Evolutionary conservation across 2,888 invertebrate species (phyloP), one percentile per base, ranked within the genome.

Genomic region (Tenthredo scrophulariae): DNA sequence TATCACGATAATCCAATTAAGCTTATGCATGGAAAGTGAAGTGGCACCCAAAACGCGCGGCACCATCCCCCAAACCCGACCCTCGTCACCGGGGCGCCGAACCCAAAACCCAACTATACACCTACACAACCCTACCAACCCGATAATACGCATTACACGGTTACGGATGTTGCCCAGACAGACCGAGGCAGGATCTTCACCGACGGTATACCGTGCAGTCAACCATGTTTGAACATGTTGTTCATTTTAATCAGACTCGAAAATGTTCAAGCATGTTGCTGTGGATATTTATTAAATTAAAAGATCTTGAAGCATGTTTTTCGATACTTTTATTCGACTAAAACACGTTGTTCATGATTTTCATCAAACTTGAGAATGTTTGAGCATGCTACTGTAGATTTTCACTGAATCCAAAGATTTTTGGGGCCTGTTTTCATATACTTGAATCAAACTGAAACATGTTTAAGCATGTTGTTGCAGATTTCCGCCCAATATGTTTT

Each of bases 21-120:
- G 80, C 80, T 80, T 80, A 80, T 80, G 80, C 80, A 80, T 80
- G 80, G 80, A 80, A 80, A 80, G 80, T 80, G 80, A 80, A 80
- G 80, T 80, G 80, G 80, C 40, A 80, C 58, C 58, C 80, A 40
- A 80, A 77, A 50, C 79, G 58, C 58, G 62, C 50, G 62, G 0
- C 54, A 54, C 50, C 77, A 50, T 37, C 26, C 37, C 40, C 50
- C 77, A 29, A 10, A 18, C 37, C 40, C 37, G 26, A 80, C 80
- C 80, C 80, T 80, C 80, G 80, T 80, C 80, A 80, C 50, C 62
- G 62, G 80, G 40, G 62, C 62, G 62, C 80, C 80, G 79, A 79
- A 79, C 79, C 79, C 79, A n/a, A 80, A 80, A 58, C 58, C 58
- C n/a, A 62, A 80, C 80, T 80, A 80, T 80, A 58, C 54, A 58